Conservation (phyloP, 2,888 invertebrate species). For the Drosophila dives region DNA sequence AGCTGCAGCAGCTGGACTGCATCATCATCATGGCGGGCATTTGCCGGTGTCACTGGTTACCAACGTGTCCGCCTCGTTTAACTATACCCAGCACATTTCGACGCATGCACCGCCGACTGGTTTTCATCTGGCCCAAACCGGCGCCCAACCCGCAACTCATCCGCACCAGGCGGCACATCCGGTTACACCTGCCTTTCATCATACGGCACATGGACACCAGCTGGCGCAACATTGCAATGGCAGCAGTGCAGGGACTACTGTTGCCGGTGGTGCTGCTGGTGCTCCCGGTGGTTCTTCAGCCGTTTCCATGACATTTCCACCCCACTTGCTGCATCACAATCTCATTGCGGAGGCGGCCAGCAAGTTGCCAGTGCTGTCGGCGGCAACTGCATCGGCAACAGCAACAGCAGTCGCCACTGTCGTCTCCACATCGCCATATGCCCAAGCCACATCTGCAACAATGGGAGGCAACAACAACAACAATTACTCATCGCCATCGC, state of each 20-base stretch:
- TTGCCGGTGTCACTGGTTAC: conserved; percentile 84
- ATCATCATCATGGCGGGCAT: conserved; percentile 80
- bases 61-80: conserved; percentile 85
- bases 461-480: conserved; percentile 60
- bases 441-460: conserved; percentile 44
- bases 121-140: conserved; percentile 56
- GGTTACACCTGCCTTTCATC: conserved; percentile 68
- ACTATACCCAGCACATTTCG: conserved; percentile 84
- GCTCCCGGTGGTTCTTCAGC: conserved; percentile 16
- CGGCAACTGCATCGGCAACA: conserved; percentile 60
- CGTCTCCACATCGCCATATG: conserved; percentile 66
- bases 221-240: conserved; percentile 52
- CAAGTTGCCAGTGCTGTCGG: conserved; percentile 80
- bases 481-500: conserved; percentile 83
- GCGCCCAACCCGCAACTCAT: conserved; percentile 36
- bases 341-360: conserved; percentile 83
- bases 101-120: conserved; percentile 78
- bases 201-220: conserved; percentile 69
- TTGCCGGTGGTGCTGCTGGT: conserved; percentile 21
- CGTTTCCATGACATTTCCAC: conserved; percentile 80
- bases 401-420: conserved; percentile 65
- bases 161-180: conserved; percentile 67
- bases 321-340: conserved; percentile 83
- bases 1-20: conserved; percentile 77
- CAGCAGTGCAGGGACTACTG: conserved; percentile 9